These are phyloP conservation scores for Dioctria rufipes DNA, from an alignment of 2,888 invertebrate species.

Conservation along the genomic window DNA sequence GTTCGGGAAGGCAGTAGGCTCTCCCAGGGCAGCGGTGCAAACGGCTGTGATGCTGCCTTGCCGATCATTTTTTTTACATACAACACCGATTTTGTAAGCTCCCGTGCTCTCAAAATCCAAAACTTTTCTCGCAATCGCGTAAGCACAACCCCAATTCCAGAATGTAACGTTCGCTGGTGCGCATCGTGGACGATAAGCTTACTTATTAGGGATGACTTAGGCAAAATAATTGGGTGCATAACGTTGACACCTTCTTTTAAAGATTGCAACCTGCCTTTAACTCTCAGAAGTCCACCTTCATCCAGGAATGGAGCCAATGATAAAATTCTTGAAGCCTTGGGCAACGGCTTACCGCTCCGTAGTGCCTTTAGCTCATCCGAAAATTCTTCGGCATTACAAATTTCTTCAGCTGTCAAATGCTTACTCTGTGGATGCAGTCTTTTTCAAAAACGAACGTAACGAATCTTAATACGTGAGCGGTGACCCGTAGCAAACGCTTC, in stretches of 20 bases:
- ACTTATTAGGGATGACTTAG: neutral
- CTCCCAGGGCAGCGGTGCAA: neutral
- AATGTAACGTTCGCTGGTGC: neutral
- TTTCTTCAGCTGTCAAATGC: neutral
- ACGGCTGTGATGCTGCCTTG: neutral
- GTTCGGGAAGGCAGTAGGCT: neutral
- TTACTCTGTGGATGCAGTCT: neutral
- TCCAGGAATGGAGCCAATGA: slow-evolving; percentile 32
- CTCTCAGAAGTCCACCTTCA: neutral
- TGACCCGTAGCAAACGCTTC: neutral
- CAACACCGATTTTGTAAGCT: neutral
- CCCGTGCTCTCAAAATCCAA: neutral
- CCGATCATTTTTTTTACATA: neutral
- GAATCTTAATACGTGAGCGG: neutral
- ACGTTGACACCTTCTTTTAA: neutral
- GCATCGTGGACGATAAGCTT: neutral
- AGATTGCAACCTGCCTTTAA: neutral
- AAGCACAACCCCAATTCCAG: neutral
- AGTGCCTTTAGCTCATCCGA: neutral
- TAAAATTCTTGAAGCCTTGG: slow-evolving; percentile 19
- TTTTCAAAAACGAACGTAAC: neutral
- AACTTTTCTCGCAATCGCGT: neutral
- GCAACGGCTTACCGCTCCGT: slow-evolving; percentile 5
- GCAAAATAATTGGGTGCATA: neutral
- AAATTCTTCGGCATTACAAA: neutral